Conservation (phyloP, 2,113 vertebrate species). For the Hassar affinis region DNA sequence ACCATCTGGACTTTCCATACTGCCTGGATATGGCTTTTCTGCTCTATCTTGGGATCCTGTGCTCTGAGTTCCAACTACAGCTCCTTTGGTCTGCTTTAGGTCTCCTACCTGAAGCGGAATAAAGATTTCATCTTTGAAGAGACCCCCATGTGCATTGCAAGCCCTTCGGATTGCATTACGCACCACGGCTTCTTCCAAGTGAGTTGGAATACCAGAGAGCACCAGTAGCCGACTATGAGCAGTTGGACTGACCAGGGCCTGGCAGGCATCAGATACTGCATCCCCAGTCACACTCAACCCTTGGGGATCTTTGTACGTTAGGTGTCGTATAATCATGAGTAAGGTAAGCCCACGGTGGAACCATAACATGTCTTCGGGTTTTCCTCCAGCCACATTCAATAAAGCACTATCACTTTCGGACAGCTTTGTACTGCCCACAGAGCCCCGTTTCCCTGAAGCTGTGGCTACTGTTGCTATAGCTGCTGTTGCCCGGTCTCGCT, state of each 20-base stretch:
- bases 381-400: constrained; percentile 88
- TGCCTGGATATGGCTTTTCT: constrained; percentile 49
- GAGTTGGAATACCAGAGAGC: constrained; percentile 93
- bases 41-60: constrained; percentile 66
- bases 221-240: constrained; percentile 92
- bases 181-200: constrained; percentile 88
- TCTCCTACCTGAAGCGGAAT: constrained; percentile 92
- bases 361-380: constrained; percentile 98
- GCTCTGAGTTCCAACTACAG: constrained; percentile 65
- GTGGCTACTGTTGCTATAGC: constrained; percentile 64
- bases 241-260: constrained; percentile 88
- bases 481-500: constrained; percentile 85
- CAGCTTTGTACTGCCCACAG: constrained; percentile 62
- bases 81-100: constrained; percentile 80
- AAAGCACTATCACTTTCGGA: constrained; percentile 79
- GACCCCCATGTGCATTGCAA: constrained; percentile 90
- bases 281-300: constrained; percentile 91
- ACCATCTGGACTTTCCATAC: constrained; percentile 84
- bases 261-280: constrained; percentile 89
- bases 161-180: constrained; percentile 89
- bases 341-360: constrained; percentile 94
- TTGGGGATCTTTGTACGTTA: constrained; percentile 90
- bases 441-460: constrained; percentile 77
- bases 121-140: constrained; percentile 95
- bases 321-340: constrained; percentile 92